Base-by-base conservation (phyloP, 2,797 vertebrate genomes). In the Myotis pilosus region DNA sequence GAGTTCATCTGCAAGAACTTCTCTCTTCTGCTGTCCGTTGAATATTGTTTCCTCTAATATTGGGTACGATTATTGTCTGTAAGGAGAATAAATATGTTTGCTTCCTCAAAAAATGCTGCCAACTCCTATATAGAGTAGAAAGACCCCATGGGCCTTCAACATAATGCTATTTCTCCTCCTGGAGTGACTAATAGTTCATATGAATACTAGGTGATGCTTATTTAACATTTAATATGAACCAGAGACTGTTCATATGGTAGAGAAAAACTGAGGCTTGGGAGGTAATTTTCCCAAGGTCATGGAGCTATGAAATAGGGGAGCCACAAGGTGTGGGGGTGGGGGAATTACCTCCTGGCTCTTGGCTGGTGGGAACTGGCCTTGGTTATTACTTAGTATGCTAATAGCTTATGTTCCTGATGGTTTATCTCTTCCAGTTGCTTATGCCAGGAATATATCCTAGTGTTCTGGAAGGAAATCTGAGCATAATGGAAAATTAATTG, bases 401-500 rank as follows among this genome's bases (percentile, higher is more conserved):
- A 86, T 94, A 80, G 82, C 64, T 90, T 92, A 53, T 90, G 89
- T 94, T 97, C 62, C 12, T 82, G 75, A 96, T 89, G 66, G 53
- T 92, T 92, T 96, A 79, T 93, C 94, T 96, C 88, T 79, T 90
- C 57, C 8, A 79, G 47, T 92, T 82, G 85, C 89, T 91, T 91
- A 84, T 60, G 92, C 92, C 74, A 80, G 84, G 71, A 93, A 38
- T 92, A 71, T 92, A 85, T 93, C 88, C 68, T 90, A 76, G 79
- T 92, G 64, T 89, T 96, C 75, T 96, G 92, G 95, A 91, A 97
- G 88, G 94, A 96, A 96, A 94, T 93, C 62, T 93, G 75, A 89
- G 71, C 87, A 94, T 96, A 93, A 86, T 97, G 87, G 88, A 94
- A 95, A 96, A 92, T 93, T 96, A 97, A 96, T 96, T 93, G 62